phyloP scores from a whole-genome alignment of 2,113 vertebrate genomes.

The Passer montanus region DNA sequence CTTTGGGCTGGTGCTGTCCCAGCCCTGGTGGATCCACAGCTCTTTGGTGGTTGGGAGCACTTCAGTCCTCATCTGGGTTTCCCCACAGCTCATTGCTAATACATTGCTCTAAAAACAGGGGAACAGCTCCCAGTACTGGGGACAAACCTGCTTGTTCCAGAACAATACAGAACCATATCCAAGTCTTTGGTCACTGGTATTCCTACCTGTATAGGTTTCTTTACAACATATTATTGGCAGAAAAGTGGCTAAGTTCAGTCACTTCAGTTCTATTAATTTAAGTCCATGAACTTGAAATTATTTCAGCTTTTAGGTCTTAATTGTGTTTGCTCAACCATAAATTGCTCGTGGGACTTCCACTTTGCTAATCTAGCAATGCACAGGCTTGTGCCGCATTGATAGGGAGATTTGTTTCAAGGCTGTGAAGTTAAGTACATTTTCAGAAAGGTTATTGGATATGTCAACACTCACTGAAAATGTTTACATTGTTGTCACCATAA shows the following conservation, averaged over 20 bases:
- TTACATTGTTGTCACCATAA: not conserved
- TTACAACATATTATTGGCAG: not conserved
- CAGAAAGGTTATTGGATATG: not conserved
- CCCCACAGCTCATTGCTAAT: not conserved
- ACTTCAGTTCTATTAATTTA: not conserved
- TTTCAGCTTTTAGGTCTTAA: not conserved
- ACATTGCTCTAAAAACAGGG: not conserved
- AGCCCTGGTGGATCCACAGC: not conserved
- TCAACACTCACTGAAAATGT: not conserved
- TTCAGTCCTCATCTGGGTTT: not conserved
- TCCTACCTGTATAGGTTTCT: not conserved
- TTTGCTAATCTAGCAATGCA: not conserved
- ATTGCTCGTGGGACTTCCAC: not conserved
- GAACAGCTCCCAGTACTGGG: accelerated
- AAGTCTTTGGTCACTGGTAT: not conserved
- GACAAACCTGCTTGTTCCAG: not conserved
- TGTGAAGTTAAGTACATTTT: not conserved
- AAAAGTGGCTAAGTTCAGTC: not conserved
- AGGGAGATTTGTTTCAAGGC: not conserved
- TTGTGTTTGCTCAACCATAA: not conserved
- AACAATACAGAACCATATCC: not conserved
- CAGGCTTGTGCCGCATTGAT: not conserved
- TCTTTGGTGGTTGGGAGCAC: not conserved
- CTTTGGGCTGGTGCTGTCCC: not conserved
- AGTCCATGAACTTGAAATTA: not conserved